Percentiles rank a stretch among this genome's conserved stretches.
phyloP scores from a whole-genome alignment of 2,888 invertebrate genomes.

The Cybosia mesomella region DNA sequence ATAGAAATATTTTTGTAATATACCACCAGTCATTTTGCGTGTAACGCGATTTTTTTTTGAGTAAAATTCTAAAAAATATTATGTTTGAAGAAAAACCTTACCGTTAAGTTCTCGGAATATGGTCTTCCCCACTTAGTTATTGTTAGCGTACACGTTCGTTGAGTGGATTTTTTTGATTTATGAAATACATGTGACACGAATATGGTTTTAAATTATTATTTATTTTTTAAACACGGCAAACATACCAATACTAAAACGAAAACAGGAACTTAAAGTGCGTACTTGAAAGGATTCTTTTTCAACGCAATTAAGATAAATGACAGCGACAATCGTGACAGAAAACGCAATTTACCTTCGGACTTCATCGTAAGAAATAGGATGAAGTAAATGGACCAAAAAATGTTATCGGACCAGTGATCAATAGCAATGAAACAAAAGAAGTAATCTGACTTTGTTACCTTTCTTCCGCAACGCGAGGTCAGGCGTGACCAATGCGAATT shows the following conservation, averaged over 20 bases:
- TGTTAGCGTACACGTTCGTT: neutral
- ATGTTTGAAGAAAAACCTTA: neutral
- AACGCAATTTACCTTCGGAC: slow-evolving; percentile 40
- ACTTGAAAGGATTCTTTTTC: neutral
- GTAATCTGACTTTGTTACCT: slow-evolving; percentile 71
- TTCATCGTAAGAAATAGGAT: slow-evolving; percentile 48
- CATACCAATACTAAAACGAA: neutral
- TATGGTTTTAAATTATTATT: neutral
- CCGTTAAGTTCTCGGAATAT: neutral
- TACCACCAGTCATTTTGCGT: slow-evolving; percentile 75
- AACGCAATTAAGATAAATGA: slow-evolving; percentile 9
- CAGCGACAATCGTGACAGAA: slow-evolving; percentile 20
- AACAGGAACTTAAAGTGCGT: neutral
- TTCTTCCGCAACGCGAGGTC: slow-evolving; percentile 84
- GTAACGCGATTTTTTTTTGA: slow-evolving; percentile 48
- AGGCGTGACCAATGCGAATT: slow-evolving; percentile 78
- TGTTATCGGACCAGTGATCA: slow-evolving; percentile 61
- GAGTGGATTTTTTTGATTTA: neutral
- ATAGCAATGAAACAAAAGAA: slow-evolving; percentile 75
- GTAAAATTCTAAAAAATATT: slow-evolving; percentile 18
- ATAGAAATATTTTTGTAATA: slow-evolving; percentile 65
- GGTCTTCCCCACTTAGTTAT: neutral
- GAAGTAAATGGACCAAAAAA: slow-evolving; percentile 67
- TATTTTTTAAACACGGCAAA: neutral
- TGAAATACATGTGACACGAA: neutral